A percentile compares a stretch with the other conserved stretches of the same genome.
Evolutionary conservation across 2,113 vertebrate species (phyloP).

Genomic region (Periophthalmodon schlosseri): DNA sequence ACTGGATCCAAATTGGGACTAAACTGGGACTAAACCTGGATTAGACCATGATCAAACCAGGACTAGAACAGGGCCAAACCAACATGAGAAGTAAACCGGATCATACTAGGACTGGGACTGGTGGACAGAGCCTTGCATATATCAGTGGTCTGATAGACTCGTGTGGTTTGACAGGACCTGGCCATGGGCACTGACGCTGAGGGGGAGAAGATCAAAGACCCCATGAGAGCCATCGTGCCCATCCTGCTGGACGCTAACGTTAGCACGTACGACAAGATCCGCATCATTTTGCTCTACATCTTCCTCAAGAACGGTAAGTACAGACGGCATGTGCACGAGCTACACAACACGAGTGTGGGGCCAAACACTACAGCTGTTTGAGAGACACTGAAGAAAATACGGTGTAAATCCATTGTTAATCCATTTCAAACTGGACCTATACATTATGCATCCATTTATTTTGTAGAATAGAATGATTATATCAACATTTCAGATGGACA

Average conservation of each 20-base stretch:
- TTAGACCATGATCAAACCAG: background rate
- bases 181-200: constrained; percentile 97
- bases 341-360: background rate
- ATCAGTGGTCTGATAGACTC: background rate
- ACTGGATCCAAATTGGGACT: no score
- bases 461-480: no score
- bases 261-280: constrained; percentile 96
- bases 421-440: no score
- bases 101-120: background rate
- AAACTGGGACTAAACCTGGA: no score
- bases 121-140: background rate
- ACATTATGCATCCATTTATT: no score
- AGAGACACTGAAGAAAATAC: no score
- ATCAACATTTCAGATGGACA: no score
- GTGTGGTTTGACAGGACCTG: constrained; percentile 81
- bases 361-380: no score
- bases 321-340: background rate
- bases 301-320: constrained; percentile 93
- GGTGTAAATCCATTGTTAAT: no score
- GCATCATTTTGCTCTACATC: constrained; percentile 98
- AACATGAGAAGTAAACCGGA: background rate
- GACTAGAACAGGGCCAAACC: background rate
- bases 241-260: constrained; percentile 93
- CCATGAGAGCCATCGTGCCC: constrained; percentile 98
- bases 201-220: constrained; percentile 99